Percentiles rank a stretch among this genome's conserved stretches.
Conservation (phyloP, 2,888 invertebrate species). For the Cryptophagus acutangulus region DNA sequence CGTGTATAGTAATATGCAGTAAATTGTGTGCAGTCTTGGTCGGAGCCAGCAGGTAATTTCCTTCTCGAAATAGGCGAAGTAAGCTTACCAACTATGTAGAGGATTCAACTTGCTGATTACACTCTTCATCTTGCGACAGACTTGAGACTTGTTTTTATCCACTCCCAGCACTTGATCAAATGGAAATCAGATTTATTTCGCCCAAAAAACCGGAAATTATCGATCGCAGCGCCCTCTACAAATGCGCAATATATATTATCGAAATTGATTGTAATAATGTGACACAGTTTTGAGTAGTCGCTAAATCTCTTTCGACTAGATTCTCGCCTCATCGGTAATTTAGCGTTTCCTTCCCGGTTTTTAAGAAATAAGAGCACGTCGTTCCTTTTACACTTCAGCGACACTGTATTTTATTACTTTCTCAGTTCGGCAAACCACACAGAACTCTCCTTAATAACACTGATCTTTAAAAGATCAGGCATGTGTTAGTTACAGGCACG, state of each 20-base stretch:
- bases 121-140: conserved; percentile 37
- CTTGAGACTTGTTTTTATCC: conserved; percentile 31
- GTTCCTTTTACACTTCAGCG: conserved; percentile 42
- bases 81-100: conserved; percentile 38
- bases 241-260: no score
- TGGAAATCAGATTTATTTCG: no score
- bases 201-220: no score
- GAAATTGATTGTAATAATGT: no score
- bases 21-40: conserved; percentile 43
- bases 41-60: conserved; percentile 47
- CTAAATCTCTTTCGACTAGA: conserved; percentile 40
- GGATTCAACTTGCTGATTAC: conserved; percentile 38
- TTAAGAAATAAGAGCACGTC: conserved; percentile 40
- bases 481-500: conserved; percentile 42
- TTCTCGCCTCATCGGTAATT: conserved; percentile 41
- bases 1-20: conserved; percentile 46
- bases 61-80: conserved; percentile 43
- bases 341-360: conserved; percentile 38
- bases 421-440: conserved; percentile 27
- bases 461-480: conserved; percentile 44
- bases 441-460: conserved; percentile 38
- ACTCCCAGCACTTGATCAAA: no score
- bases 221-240: no score
- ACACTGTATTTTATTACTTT: conserved; percentile 44
- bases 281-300: conserved; percentile 37